phyloP scores from a whole-genome alignment of 2,888 invertebrate genomes.

The Physocephala rufipes region DNA sequence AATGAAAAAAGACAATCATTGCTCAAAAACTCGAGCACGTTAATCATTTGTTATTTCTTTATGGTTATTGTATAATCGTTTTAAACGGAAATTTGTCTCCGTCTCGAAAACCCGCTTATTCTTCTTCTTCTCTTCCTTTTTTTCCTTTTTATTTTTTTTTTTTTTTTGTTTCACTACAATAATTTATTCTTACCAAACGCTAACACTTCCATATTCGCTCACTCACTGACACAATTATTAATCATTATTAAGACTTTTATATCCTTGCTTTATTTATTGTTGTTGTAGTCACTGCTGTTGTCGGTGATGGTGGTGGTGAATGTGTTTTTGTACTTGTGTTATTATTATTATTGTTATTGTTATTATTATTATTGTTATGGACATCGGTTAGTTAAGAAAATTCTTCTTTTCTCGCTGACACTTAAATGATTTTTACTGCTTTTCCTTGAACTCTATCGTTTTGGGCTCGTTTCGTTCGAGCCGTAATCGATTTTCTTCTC shows the following conservation, averaged over 20 bases:
- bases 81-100: too few relatives aligned
- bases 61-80: too few relatives aligned
- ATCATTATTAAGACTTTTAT: slow-evolving; percentile 30
- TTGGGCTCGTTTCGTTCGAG: neutral
- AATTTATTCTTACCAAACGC: neutral
- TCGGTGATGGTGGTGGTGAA: slow-evolving; percentile 15
- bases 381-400: slow-evolving; percentile 42
- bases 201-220: neutral
- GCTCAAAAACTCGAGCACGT: too few relatives aligned
- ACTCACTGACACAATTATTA: slow-evolving; percentile 30
- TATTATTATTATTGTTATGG: slow-evolving; percentile 36
- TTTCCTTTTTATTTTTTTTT: too few relatives aligned
- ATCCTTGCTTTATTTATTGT: slow-evolving; percentile 2
- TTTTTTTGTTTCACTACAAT: too few relatives aligned
- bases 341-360: neutral
- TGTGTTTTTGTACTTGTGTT: too few relatives aligned
- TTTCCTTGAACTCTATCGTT: slow-evolving; percentile 21
- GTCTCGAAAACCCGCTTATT: too few relatives aligned
- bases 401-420: slow-evolving; percentile 47
- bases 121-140: too few relatives aligned
- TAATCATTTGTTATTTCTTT: too few relatives aligned
- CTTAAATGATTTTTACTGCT: slow-evolving; percentile 46
- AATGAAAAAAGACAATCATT: too few relatives aligned
- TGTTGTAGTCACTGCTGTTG: neutral
- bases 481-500: too few relatives aligned